phyloP scores from a whole-genome alignment of 2,113 vertebrate genomes.

The Megaceryle maxima region DNA sequence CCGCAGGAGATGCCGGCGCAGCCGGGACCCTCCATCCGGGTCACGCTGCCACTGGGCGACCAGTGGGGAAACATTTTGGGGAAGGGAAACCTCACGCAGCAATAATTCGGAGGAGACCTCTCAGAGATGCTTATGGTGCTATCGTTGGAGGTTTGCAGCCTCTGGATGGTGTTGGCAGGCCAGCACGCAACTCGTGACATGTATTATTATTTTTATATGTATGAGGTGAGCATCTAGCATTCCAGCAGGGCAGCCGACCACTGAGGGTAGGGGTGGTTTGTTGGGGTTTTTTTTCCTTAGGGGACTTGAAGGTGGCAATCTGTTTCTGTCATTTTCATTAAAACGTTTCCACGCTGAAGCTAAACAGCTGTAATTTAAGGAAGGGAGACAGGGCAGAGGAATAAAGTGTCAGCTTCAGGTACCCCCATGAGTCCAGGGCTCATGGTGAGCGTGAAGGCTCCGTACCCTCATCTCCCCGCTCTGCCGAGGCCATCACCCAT shows the following conservation, averaged over 20 bases:
- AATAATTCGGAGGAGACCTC: neutral
- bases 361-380: neutral
- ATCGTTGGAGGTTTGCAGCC: neutral
- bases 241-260: neutral
- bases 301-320: slow-evolving; percentile 14
- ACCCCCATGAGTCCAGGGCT: neutral
- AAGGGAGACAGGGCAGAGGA: neutral
- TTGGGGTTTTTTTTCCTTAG: neutral
- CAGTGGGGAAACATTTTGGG: accelerated
- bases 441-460: accelerated
- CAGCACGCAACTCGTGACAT: slow-evolving; percentile 18
- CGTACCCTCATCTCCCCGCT: accelerated
- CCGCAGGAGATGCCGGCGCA: accelerated
- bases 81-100: neutral
- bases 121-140: slow-evolving; percentile 49
- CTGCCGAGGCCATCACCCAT: neutral
- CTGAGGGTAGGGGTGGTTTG: neutral
- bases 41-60: neutral
- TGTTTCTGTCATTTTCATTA: neutral
- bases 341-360: neutral
- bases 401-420: accelerated
- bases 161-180: slow-evolving; percentile 59
- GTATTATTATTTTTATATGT: slow-evolving; percentile 48
- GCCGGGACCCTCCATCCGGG: neutral
- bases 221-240: neutral